A percentile compares a stretch with the other conserved stretches of the same genome.
Evolutionary conservation across 2,797 vertebrate species (phyloP).

Genomic region (Alca torda): DNA sequence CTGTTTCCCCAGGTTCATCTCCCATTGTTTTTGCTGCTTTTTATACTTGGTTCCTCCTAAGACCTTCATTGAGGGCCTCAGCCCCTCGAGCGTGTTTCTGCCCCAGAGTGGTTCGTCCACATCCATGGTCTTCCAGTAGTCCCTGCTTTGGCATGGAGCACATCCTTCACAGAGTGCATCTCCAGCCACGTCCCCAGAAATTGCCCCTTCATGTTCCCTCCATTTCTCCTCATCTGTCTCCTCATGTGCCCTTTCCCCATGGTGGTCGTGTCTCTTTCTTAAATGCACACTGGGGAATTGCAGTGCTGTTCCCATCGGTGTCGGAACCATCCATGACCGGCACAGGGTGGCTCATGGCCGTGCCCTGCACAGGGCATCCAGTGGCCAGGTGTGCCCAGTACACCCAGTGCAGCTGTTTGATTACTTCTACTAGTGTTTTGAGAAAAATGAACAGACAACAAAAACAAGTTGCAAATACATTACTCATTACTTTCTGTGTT

Average conservation of each 20-base stretch:
- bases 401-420: neutral
- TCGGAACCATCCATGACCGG: fast-evolving
- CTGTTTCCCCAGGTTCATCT: neutral
- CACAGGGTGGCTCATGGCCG: neutral
- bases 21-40: neutral
- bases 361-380: neutral
- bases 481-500: neutral
- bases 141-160: neutral
- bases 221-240: neutral
- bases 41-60: neutral
- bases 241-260: fast-evolving
- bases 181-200: neutral
- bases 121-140: neutral
- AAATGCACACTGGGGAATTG: fast-evolving
- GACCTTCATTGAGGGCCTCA: neutral
- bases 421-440: neutral
- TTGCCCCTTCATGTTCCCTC: neutral
- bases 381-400: neutral
- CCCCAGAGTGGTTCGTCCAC: fast-evolving
- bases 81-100: fast-evolving
- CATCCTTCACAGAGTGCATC: neutral
- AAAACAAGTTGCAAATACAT: neutral
- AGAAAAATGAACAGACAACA: neutral
- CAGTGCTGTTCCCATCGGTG: neutral
- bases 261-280: neutral